Conservation (phyloP, 2,113 vertebrate genomes). For the Chrysemys picta region DNA sequence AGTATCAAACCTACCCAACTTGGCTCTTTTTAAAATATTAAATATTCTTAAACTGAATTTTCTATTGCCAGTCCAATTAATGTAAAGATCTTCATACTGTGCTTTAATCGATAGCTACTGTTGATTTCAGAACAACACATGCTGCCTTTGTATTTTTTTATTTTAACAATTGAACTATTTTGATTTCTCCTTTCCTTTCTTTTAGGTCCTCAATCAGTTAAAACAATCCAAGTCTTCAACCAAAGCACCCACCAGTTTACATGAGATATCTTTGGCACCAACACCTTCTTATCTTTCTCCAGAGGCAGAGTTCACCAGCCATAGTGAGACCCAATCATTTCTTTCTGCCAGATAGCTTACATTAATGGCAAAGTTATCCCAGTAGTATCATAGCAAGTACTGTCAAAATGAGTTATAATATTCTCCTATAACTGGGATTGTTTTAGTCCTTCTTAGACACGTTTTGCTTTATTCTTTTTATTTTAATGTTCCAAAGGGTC, state of each 20-base stretch:
- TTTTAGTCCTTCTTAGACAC: neutral
- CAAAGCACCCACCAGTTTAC: conserved; percentile 61
- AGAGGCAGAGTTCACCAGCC: conserved; percentile 76
- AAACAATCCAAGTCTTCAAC: conserved; percentile 72
- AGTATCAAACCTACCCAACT: neutral
- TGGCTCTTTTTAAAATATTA: neutral
- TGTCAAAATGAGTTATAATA: neutral
- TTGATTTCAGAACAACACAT: neutral
- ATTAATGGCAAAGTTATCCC: neutral
- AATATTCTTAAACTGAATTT: neutral
- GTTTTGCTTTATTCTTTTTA: neutral
- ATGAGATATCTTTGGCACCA: conserved; percentile 70
- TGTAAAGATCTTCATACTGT: neutral
- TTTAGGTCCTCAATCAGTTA: conserved; percentile 77
- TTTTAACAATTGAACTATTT: neutral
- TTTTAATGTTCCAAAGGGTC: neutral
- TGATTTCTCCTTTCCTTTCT: conserved; percentile 24
- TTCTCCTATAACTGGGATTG: neutral
- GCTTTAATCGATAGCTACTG: rapidly evolving
- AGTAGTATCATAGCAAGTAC: neutral
- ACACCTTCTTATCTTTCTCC: conserved; percentile 69
- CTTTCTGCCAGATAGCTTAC: rapidly evolving
- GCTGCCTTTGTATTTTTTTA: neutral
- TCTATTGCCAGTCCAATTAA: neutral
- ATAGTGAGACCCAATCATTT: conserved; percentile 74